phyloP scores from a whole-genome alignment of 2,797 vertebrate species.

The Enteromius argenteus region DNA sequence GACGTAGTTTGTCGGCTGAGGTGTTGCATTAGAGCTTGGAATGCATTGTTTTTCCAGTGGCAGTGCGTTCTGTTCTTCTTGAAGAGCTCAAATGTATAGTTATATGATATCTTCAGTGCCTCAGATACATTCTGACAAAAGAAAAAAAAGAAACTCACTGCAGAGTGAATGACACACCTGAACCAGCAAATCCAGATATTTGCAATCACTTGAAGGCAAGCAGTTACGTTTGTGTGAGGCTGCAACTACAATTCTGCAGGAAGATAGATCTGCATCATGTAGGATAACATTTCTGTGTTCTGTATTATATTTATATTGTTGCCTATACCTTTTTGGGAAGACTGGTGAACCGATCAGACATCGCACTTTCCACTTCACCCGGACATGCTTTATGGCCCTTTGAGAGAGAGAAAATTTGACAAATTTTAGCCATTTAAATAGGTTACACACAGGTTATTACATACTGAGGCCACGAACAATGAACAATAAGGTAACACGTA shows the following conservation, averaged over 20 bases:
- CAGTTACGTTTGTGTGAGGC: background rate
- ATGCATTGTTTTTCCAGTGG: constrained; percentile 10
- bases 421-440: background rate
- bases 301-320: background rate
- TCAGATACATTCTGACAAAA: background rate
- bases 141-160: background rate
- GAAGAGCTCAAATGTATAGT: constrained; percentile 28
- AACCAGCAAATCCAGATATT: background rate
- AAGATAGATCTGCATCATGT: background rate
- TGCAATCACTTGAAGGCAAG: background rate
- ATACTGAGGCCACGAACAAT: background rate
- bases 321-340: constrained; percentile 29
- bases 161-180: background rate
- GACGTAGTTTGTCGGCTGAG: constrained; percentile 14
- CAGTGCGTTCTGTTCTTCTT: background rate
- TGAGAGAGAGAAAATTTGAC: background rate
- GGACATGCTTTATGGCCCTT: constrained; percentile 15
- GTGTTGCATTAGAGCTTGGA: background rate
- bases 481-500: background rate
- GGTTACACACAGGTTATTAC: background rate
- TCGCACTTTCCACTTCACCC: background rate
- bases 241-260: background rate
- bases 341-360: background rate
- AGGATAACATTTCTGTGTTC: background rate
- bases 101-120: constrained; percentile 16